These are phyloP conservation scores for Calameuta idolon DNA, from an alignment of 2,888 invertebrate species.

Conservation along the genomic window DNA sequence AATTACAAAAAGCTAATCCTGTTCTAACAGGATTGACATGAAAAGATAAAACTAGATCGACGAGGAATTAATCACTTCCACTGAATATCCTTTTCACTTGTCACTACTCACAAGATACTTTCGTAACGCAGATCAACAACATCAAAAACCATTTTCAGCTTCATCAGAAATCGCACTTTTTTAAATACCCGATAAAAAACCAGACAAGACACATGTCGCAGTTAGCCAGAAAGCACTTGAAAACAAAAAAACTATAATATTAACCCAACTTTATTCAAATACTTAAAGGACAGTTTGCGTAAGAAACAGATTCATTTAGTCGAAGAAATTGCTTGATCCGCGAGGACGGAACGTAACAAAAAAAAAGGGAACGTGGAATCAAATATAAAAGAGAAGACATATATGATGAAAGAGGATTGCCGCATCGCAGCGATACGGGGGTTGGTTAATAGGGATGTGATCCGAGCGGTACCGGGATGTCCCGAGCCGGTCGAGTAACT, in stretches of 20 bases:
- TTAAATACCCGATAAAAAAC: not conserved
- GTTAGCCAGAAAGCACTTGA: not conserved
- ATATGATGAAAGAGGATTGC: not conserved
- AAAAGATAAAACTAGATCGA: not conserved
- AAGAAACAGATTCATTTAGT: not conserved
- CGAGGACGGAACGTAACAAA: not conserved
- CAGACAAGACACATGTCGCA: not conserved
- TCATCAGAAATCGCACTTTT: not conserved
- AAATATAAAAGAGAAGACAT: not conserved
- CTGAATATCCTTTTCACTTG: not conserved
- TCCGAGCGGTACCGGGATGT: not conserved
- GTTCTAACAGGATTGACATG: not conserved
- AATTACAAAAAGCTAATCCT: not conserved
- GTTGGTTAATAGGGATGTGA: not conserved
- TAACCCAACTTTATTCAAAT: not conserved
- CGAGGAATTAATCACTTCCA: not conserved
- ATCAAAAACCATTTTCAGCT: not conserved
- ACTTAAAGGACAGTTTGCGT: not conserved
- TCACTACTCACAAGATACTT: not conserved
- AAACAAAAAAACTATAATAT: not conserved
- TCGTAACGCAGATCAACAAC: not conserved
- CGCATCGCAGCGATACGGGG: not conserved
- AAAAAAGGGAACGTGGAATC: not conserved
- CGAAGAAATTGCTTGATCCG: not conserved
- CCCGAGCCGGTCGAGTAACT: not conserved